phyloP scores from a whole-genome alignment of 2,888 invertebrate genomes.

The Andrena dorsata region DNA sequence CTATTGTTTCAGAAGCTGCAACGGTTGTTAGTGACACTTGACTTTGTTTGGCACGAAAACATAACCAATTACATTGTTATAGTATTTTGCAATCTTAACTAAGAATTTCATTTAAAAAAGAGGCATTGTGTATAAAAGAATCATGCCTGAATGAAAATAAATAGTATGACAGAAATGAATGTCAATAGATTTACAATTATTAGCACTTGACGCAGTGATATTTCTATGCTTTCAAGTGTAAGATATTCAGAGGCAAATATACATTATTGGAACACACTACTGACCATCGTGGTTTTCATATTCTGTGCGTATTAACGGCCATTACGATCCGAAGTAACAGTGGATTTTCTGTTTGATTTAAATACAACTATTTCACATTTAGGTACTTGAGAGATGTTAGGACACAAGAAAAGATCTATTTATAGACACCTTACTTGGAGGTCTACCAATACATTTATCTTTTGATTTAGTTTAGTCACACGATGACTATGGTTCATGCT shows the following conservation, averaged over 20 bases:
- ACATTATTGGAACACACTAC: slow-evolving; percentile 37
- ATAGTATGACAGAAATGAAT: background rate
- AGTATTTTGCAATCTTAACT: background rate
- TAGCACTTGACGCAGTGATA: slow-evolving; percentile 8
- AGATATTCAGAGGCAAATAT: slow-evolving; percentile 20
- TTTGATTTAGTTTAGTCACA: slow-evolving; percentile 61
- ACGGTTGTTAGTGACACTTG: slow-evolving; percentile 32
- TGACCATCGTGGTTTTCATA: slow-evolving; percentile 26
- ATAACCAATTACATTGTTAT: slow-evolving; percentile 38
- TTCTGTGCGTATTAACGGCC: slow-evolving; percentile 26
- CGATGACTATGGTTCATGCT: slow-evolving; percentile 32
- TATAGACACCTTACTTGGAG: slow-evolving; percentile 81
- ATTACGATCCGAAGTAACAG: slow-evolving; percentile 40
- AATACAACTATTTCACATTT: slow-evolving; percentile 72
- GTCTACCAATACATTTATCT: slow-evolving; percentile 78
- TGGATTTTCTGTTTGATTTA: slow-evolving; percentile 50
- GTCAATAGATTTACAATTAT: slow-evolving; percentile 7
- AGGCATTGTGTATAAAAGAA: background rate
- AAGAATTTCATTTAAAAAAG: background rate
- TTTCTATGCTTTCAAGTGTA: slow-evolving; percentile 5
- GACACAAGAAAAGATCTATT: slow-evolving; percentile 81
- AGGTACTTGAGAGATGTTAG: slow-evolving; percentile 76
- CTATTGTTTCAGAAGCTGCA: slow-evolving; percentile 80
- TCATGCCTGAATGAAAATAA: background rate
- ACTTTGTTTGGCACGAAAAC: slow-evolving; percentile 24